Evolutionary conservation across 2,113 vertebrate species (phyloP), one percentile per base, ranked within the genome.

Genomic region (Brachyhypopomus occidentalis): DNA sequence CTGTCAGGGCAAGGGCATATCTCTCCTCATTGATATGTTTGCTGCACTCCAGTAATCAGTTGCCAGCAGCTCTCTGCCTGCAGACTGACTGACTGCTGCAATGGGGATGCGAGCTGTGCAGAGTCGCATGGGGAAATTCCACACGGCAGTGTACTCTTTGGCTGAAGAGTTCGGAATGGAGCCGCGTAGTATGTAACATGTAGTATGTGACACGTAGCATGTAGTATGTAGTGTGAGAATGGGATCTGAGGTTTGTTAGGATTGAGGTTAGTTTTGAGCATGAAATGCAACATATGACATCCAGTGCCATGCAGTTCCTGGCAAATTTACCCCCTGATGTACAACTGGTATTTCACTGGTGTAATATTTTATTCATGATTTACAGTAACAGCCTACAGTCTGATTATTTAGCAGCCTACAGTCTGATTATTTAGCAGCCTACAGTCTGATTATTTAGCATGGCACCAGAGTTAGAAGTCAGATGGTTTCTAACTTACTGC

Each of bases 21-120:
- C 82, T 85, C 85, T 83, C 84, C 83, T 84, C 85, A 85, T 78
- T 85, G 77, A 87, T 87, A 86, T 84, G 82, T 87, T 87, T 88
- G 82, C 86, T 79, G 78, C 77, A 84, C 84, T 84, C 70, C 72
- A 78, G 83, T 83, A 82, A 89, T 86, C 83, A 84, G 85, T 89
- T n/a, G 80, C 77, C 41, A 55, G 64, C 66, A 84, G 83, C 84
- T 73, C 59, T 67, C 81, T 78, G 79, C 55, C 58, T 82, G 84
- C 36, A 86, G 79, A 78, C 9, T 11, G 5, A 2, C 62, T 22
- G 48, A n/a, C 66, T 71, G 80, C 83, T 80, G 78, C 78, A 80
- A 85, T 81, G 74, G 71, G 76, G 77, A 79, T 84, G 64, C 58
- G 63, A 83, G 81, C 72, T 85, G 78, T 84, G 64, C 67, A 67